phyloP scores from a whole-genome alignment of 2,888 invertebrate species.

The Sarcophaga variegata region DNA sequence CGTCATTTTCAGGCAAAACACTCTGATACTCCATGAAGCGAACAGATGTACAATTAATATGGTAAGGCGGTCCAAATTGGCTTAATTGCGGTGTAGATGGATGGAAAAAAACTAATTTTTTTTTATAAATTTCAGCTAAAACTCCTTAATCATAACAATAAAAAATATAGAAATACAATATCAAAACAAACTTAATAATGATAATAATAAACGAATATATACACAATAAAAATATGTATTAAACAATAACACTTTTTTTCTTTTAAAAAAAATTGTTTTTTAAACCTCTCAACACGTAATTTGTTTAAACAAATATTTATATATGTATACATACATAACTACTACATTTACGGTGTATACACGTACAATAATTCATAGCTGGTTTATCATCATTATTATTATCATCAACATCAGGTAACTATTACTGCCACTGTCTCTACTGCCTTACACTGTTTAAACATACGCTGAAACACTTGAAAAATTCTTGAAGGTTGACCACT shows the following conservation, averaged over 20 bases:
- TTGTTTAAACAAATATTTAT: constrained; percentile 18
- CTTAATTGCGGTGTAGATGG: too few relatives aligned
- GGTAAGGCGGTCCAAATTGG: too few relatives aligned
- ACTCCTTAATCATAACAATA: constrained; percentile 3
- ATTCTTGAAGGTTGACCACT: constrained; percentile 60
- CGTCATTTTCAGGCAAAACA: not conserved
- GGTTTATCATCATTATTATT: constrained; percentile 17
- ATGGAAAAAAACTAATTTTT: too few relatives aligned
- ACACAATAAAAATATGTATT: too few relatives aligned
- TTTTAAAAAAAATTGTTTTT: not conserved
- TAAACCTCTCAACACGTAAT: constrained; percentile 27
- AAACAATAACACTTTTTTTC: not conserved
- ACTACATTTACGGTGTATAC: not conserved
- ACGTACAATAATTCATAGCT: constrained; percentile 25
- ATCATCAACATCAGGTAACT: constrained; percentile 2
- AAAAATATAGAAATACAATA: not conserved
- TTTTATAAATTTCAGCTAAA: not conserved
- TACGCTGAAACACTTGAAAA: constrained; percentile 13
- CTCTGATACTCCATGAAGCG: not conserved
- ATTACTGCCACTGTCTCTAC: constrained; percentile 16
- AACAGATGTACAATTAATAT: constrained; percentile 1
- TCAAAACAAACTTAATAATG: not conserved
- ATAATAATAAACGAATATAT: not conserved
- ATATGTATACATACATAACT: not conserved
- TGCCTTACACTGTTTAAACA: constrained; percentile 25